phyloP scores from a whole-genome alignment of 2,113 vertebrate species.

The Actenoides hombroni region DNA sequence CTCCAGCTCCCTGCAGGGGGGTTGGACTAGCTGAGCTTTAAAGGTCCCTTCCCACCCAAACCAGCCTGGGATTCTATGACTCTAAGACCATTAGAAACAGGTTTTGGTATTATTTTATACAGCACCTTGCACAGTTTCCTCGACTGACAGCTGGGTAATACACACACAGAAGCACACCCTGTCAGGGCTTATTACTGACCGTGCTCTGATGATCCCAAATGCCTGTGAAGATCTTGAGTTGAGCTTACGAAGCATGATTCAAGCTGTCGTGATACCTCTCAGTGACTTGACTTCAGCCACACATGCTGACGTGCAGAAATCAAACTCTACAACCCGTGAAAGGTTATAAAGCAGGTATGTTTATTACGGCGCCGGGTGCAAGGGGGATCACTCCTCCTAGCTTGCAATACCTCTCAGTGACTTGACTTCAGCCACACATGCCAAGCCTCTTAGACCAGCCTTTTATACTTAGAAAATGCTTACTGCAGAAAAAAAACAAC shows the following conservation, averaged over 20 bases:
- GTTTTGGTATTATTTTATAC: not conserved
- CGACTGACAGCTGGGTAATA: not conserved
- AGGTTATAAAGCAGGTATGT: too few species aligned
- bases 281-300: not conserved
- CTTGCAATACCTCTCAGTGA: not conserved
- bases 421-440: not conserved
- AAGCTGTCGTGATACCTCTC: not conserved
- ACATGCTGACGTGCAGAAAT: too few species aligned
- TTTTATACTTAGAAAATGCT: not conserved
- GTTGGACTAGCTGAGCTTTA: not conserved
- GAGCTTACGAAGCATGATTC: not conserved
- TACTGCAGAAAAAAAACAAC: not conserved
- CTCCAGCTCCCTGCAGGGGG: not conserved
- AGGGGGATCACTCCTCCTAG: too few species aligned
- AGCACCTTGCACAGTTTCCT: not conserved
- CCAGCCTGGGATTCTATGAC: not conserved
- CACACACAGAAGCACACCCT: not conserved
- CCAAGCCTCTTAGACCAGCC: not conserved
- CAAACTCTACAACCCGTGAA: too few species aligned
- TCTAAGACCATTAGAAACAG: not conserved
- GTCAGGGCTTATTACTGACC: not conserved
- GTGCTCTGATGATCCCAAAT: not conserved
- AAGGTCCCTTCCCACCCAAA: not conserved
- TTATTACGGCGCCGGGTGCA: too few species aligned
- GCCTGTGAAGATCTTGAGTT: not conserved